A percentile compares a stretch with the other conserved stretches of the same genome.
phyloP scores from a whole-genome alignment of 2,113 vertebrate species.

The Centropus bengalensis region DNA sequence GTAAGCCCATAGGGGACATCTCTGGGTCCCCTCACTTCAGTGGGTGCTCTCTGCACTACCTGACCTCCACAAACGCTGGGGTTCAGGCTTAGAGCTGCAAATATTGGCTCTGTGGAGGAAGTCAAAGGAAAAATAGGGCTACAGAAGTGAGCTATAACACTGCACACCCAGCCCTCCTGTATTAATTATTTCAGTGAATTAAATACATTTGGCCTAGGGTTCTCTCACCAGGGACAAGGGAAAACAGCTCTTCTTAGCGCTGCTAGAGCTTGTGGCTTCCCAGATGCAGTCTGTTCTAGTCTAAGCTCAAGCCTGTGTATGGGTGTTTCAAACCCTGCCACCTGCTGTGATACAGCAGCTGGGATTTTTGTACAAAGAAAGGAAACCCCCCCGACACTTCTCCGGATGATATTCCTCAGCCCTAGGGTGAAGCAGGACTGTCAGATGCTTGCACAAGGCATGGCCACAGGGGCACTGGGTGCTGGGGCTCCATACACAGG shows the following conservation, averaged over 20 bases:
- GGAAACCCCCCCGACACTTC: neutral
- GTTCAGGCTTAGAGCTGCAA: neutral
- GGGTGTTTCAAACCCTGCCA: fast-evolving
- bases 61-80: neutral
- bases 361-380: neutral
- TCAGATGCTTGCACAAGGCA: neutral
- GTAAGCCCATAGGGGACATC: neutral
- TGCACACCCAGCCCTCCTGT: neutral
- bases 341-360: neutral
- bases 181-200: neutral
- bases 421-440: neutral
- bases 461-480: neutral
- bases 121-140: neutral
- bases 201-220: neutral
- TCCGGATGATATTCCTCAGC: neutral
- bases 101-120: neutral
- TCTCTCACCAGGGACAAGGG: neutral
- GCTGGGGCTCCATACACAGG: neutral
- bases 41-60: neutral
- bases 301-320: neutral
- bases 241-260: neutral
- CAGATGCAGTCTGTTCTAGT: neutral
- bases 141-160: neutral
- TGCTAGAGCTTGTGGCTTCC: neutral
- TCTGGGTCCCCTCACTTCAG: neutral